Percentiles rank a stretch among this genome's conserved stretches.
Conservation (phyloP, 2,888 invertebrate species). For the Sicus ferrugineus region DNA sequence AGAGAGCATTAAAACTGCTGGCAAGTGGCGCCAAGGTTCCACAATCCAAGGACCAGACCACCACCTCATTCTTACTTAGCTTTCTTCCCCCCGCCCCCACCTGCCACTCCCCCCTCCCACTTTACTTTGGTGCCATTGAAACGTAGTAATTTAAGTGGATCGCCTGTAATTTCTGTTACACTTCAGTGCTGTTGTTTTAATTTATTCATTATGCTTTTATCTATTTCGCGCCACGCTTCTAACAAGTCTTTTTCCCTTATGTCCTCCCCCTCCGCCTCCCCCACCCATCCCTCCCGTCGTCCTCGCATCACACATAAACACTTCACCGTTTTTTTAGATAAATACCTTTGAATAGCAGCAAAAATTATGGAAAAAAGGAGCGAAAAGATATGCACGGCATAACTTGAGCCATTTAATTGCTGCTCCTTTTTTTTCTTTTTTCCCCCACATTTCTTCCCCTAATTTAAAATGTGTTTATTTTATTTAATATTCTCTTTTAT, state of each 20-base stretch:
- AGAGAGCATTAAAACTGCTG: no score
- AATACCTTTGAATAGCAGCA: no score
- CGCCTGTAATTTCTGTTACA: conserved; percentile 1
- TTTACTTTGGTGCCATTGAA: neutral
- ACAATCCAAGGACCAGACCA: neutral
- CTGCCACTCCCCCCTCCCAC: neutral
- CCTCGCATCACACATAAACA: no score
- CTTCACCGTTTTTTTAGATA: no score
- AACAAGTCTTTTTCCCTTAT: neutral
- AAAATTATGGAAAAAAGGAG: no score
- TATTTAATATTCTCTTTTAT: no score
- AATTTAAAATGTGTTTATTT: no score
- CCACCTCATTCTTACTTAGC: neutral
- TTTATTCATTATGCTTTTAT: conserved; percentile 13
- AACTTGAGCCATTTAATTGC: no score
- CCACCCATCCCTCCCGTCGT: neutral
- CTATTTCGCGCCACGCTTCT: neutral
- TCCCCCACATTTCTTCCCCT: no score
- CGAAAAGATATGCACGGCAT: no score
- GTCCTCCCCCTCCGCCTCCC: neutral
- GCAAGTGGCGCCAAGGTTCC: no score
- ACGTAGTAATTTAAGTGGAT: conserved; percentile 9
- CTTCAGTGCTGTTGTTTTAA: conserved; percentile 11
- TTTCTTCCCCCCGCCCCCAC: neutral
- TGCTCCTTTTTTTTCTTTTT: no score